Evolutionary conservation across 2,888 invertebrate genomes (phyloP), one percentile per base, ranked within the genome.

Genomic region (Athripsodes cinereus): DNA sequence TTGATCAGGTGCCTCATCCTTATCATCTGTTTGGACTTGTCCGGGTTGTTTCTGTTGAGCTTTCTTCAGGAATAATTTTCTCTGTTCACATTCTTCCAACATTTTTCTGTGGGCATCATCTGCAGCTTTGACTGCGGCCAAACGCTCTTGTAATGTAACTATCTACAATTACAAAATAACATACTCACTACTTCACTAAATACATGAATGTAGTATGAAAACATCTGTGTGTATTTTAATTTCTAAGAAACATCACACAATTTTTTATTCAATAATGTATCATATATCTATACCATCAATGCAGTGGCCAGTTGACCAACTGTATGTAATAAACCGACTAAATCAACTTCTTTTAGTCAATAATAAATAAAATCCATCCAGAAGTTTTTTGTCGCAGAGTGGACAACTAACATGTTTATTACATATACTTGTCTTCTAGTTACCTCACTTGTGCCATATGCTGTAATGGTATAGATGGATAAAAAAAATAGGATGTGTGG

Each of bases 21-120:
- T 81, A 0, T 70, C 73, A 0, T 70, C 69, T 0, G 72, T 63
- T 0, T 72, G 63, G 52, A 74, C 74, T 22, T 60, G 54, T 0
- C 77, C 77, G 0, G 75, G 76, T 66, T 78, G 78, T 1, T 68
- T 69, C 59, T 68, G 67, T 2, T 76, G 70, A 19, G 68, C 75
- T 62, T 74, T 69, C 66, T 80, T 81, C 22, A 84, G 72, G 44
- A 68, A 68, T 59, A 72, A 69, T 66, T 84, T 86, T 20, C 86
- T 71, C 1, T 70, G 70, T 60, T 83, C 81, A 0, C 86, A 83
- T 65, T 85, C 80, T 61, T 75, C 72, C 40, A 80, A 76, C 8
- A 82, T 75, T 57, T 74, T 72, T 16, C 71, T 69, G 58, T 75
- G 74, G 46, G 75, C 72, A 22, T 69, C 67, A 62, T 80, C 75